phyloP scores from a whole-genome alignment of 2,113 vertebrate species.

The Sylvietta virens region DNA sequence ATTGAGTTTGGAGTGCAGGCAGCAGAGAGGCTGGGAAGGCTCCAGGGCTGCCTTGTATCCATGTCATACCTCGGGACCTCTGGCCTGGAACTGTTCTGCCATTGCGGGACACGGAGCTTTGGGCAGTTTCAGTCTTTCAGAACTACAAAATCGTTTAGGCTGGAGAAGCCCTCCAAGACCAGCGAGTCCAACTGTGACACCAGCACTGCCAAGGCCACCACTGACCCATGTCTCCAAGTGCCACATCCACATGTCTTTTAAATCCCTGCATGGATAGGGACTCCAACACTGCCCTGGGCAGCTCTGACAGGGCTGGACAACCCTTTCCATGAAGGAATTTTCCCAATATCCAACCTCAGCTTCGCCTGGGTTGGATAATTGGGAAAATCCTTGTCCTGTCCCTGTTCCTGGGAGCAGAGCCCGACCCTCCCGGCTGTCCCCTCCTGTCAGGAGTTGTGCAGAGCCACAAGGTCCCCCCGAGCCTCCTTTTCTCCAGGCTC shows the following conservation, averaged over 20 bases:
- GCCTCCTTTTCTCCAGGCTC: background rate
- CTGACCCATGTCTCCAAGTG: accelerated
- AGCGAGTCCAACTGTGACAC: accelerated
- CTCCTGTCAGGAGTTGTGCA: background rate
- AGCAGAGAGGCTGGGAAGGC: background rate
- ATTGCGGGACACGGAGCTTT: accelerated
- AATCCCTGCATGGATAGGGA: background rate
- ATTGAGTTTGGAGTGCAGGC: accelerated
- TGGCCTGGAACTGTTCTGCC: accelerated
- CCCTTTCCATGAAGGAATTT: accelerated
- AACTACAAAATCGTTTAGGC: background rate
- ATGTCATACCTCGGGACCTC: accelerated
- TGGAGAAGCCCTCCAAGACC: background rate
- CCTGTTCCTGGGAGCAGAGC: background rate
- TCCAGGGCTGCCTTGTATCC: accelerated
- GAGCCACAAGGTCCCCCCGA: background rate
- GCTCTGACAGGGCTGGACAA: accelerated
- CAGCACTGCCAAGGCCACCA: background rate
- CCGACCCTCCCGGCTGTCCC: background rate
- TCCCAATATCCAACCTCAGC: accelerated
- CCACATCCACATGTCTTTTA: accelerated
- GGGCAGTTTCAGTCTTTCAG: no score
- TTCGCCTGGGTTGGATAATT: no score
- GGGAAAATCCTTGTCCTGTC: no score
- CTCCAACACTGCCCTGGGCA: background rate